phyloP scores from a whole-genome alignment of 2,113 vertebrate genomes.

The rabbit (Oryctolagus cuniculus) region DNA sequence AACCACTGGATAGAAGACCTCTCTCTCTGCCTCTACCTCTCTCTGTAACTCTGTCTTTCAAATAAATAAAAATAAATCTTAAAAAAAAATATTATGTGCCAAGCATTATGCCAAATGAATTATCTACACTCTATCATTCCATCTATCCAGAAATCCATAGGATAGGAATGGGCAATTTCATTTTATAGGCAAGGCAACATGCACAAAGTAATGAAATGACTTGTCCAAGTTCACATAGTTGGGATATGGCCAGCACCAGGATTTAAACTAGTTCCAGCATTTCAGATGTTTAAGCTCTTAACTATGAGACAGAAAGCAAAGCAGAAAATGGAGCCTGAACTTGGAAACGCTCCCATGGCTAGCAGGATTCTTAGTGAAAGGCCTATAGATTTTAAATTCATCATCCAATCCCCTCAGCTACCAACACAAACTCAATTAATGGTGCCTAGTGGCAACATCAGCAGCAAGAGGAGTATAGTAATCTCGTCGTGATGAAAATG shows the following conservation, averaged over 20 bases:
- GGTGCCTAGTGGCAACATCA: background rate
- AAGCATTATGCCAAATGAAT: background rate
- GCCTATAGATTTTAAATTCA: constrained; percentile 42
- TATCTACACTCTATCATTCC: background rate
- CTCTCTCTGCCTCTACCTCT: too few species aligned
- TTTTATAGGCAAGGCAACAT: background rate
- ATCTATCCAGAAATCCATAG: background rate
- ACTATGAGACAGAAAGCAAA: background rate
- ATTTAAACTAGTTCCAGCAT: background rate
- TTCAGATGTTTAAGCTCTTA: background rate
- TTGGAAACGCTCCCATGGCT: background rate
- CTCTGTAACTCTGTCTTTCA: too few species aligned
- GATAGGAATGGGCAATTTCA: background rate
- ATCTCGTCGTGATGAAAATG: constrained; percentile 14
- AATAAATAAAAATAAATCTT: too few species aligned
- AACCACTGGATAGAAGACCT: too few species aligned
- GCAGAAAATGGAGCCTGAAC: background rate
- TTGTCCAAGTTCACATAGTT: background rate
- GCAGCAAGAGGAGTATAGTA: background rate
- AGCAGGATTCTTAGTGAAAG: constrained; percentile 40
- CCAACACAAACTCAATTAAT: constrained; percentile 20
- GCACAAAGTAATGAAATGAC: background rate
- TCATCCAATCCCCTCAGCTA: constrained; percentile 8
- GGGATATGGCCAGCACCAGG: background rate
- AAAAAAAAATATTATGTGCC: background rate